Base-by-base conservation (phyloP, 2,113 vertebrate species). In the Limnothrissa miodon region DNA sequence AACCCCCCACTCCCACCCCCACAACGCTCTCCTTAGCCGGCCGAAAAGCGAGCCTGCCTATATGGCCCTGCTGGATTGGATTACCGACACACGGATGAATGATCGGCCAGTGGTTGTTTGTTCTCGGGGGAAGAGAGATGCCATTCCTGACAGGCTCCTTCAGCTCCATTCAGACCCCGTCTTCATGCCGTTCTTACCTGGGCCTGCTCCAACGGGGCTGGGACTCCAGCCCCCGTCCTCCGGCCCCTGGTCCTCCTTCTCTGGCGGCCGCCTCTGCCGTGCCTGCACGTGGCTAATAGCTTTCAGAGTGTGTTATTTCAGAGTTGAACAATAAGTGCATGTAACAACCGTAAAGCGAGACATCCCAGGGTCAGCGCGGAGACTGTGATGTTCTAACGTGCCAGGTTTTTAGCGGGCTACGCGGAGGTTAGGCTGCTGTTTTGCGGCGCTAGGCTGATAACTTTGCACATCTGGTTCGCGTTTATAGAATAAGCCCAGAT, bases 321-420 rank as follows among this genome's bases (percentile, higher is more conserved):
- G 66, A 74, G 66, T 36, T 36, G 66, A 74, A 74, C 66, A 74
- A 74, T 74, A 74, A 74, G 29, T 36, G 33, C 66, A 74, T 74
- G 66, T 74, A 74, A 74, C 66, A 74, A 74, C 29, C 66, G 66
- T 36, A 74, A 74, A 74, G 66, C 66, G 66, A 74, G 66, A 74
- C 66, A 74, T 74, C 66, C 66, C 66, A 74, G 66, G 66, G 66
- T 74, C 66, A 74, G 66, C 13, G 29, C 66, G 66, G 66, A 74
- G 66, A 39, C 66, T 74, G 33, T 74, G 66, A 74, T 74, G 66
- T 74, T 74, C 66, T 39, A 74, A 74, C 66, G 33, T 36, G 66
- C 66, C 66, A 74, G 66, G 66, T 74, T 74, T 74, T 74, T 74
- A 36, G 66, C 66, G 13, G 66, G 33, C 66, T 74, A 74, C 66